Evolutionary conservation across 2,797 vertebrate genomes (phyloP), one percentile per base, ranked within the genome.

Genomic region (Brachymystax lenok): DNA sequence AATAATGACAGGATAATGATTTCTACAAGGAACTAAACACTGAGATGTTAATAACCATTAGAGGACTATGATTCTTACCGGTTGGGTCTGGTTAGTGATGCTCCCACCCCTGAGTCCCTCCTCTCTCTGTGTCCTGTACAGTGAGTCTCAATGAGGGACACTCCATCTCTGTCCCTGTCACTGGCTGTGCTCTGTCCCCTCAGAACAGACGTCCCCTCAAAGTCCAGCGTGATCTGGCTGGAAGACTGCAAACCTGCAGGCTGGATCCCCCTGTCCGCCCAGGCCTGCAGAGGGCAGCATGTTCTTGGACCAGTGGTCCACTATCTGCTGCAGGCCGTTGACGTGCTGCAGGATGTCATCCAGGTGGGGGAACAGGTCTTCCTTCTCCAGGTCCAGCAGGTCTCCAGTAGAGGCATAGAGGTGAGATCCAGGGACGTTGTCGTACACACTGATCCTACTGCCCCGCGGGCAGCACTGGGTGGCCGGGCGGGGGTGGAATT

Each of bases 371-470:
- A 98, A 96, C 76, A 98, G 90, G 75, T 96, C 96, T 74, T 98
- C 97, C 82, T 96, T 98, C 88, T 97, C 97, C 80, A 99, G 87
- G 88, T 99, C 97, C 83, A 99, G 89, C 59, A 99, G 95, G 84
- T 99, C 98, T 0, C 98, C 98, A 0, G 98, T 99, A 87, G 97
- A 98, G 85, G 98, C 98, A 0, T 97, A 98, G 73, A 99, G 92
- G 69, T 99, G 98, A 4, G 97, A 98, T 63, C 96, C 96, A 0
- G 98, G 98, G 40, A 99, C 98, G 0, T 99, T 99, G 87, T 99
- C 98, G 1, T 99, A 99, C 85, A 99, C 95, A 59, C 98, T 99
- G 86, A 99, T 91, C 28, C 98, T 95, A 84, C 98, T 99, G 3
- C 96, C 97, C 84, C 96, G 95, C 46, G 96, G 93, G 88, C 96